phyloP scores from a whole-genome alignment of 1,140 invertebrate genomes.

The Lethocerus indicus region DNA sequence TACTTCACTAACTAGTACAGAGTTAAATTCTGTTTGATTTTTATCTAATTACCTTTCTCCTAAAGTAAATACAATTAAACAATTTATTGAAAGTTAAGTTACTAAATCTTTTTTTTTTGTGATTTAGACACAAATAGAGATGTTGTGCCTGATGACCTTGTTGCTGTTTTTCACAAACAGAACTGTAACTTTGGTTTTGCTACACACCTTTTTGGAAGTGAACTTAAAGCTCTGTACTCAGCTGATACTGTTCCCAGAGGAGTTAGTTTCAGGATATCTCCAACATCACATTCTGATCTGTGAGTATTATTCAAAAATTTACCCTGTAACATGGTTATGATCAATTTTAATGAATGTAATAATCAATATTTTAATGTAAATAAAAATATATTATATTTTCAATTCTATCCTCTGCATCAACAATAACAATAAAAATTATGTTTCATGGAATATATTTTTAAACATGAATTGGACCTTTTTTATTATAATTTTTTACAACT shows the following conservation, averaged over 20 bases:
- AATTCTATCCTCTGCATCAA: too few relatives aligned
- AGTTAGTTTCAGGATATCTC: conserved; percentile 74
- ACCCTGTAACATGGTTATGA: too few relatives aligned
- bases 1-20: too few relatives aligned
- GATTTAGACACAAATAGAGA: conserved; percentile 71
- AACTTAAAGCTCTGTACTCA: conserved; percentile 72
- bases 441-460: too few relatives aligned
- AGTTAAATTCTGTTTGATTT: neutral
- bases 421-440: too few relatives aligned
- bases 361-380: too few relatives aligned
- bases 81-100: too few relatives aligned
- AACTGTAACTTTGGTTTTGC: conserved; percentile 90
- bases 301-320: too few relatives aligned
- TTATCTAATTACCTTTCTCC: neutral
- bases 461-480: too few relatives aligned
- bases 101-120: conserved; percentile 2
- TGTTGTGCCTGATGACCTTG: conserved; percentile 77
- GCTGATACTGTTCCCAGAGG: conserved; percentile 65
- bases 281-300: conserved; percentile 74
- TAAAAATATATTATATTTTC: too few relatives aligned
- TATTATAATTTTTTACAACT: too few relatives aligned
- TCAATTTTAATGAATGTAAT: too few relatives aligned
- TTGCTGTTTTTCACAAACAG: conserved; percentile 83
- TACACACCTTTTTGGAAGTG: conserved; percentile 81
- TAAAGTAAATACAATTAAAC: neutral